phyloP scores from a whole-genome alignment of 1,140 invertebrate genomes.

The Hypsibius dujardini region DNA sequence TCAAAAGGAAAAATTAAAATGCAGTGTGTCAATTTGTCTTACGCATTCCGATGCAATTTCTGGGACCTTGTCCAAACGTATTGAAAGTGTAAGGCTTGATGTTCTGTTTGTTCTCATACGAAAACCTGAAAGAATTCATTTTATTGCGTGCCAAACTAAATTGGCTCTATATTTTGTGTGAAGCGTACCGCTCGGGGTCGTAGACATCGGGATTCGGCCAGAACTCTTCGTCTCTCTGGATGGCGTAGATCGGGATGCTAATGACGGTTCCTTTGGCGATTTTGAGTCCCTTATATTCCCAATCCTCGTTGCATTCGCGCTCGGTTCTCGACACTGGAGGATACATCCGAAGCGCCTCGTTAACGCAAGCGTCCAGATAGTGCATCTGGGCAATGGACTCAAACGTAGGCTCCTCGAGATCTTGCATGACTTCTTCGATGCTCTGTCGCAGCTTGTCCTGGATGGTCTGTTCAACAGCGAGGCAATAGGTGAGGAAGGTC shows the following conservation, averaged over 20 bases:
- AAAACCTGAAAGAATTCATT: conserved; percentile 21
- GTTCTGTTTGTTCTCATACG: conserved; percentile 25
- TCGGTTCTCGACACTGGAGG: conserved; percentile 31
- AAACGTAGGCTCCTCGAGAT: conserved; percentile 23
- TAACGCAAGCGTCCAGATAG: conserved; percentile 34
- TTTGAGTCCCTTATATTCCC: conserved; percentile 27
- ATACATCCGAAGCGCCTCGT: conserved; percentile 30
- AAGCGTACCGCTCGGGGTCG: conserved; percentile 40
- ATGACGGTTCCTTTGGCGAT: conserved; percentile 40
- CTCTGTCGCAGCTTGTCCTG: conserved; percentile 33
- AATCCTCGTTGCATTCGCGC: conserved; percentile 25
- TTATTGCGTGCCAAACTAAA: background rate
- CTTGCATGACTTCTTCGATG: conserved; percentile 25
- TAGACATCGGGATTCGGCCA: conserved; percentile 44
- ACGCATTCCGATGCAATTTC: conserved; percentile 40
- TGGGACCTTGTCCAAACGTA: conserved; percentile 40
- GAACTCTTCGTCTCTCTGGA: conserved; percentile 43
- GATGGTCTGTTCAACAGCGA: conserved; percentile 32
- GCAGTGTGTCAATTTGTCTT: too few species aligned
- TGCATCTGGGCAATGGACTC: conserved; percentile 27
- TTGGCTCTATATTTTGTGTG: background rate
- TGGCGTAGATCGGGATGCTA: conserved; percentile 40
- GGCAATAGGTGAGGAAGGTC: conserved; percentile 29
- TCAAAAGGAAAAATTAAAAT: too few species aligned
- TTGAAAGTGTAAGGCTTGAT: conserved; percentile 31